Percentiles rank a stretch among this genome's conserved stretches.
Conservation (phyloP, 2,113 vertebrate genomes). For the Platysternon megacephalum region DNA sequence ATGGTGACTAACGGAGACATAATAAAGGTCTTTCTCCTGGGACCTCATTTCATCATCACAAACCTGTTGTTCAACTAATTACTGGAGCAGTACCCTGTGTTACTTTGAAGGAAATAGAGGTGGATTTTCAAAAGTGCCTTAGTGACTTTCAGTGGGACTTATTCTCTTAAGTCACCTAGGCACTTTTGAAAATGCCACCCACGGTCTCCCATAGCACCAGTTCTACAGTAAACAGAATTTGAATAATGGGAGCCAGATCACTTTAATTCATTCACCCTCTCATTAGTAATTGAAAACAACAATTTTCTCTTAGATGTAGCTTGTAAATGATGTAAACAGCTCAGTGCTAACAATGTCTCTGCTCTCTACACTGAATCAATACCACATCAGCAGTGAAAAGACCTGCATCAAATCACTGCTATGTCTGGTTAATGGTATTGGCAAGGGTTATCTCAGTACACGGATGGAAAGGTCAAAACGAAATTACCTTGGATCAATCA, state of each 20-base stretch:
- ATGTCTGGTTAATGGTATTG: constrained; percentile 18
- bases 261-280: not conserved
- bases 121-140: not conserved
- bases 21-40: not conserved
- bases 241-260: not conserved
- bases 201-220: not conserved
- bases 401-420: not conserved
- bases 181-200: not conserved
- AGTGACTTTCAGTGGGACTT: not conserved
- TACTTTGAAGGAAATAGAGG: not conserved
- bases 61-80: not conserved
- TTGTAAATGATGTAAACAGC: not conserved
- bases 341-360: not conserved
- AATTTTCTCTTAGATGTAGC: not conserved
- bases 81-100: not conserved
- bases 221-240: not conserved
- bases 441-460: constrained; percentile 18
- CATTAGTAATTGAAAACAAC: not conserved
- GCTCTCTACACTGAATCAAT: not conserved
- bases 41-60: not conserved
- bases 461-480: constrained; percentile 34
- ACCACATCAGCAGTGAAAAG: not conserved
- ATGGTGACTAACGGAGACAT: not conserved
- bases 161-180: not conserved
- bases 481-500: not conserved